Percentiles rank a stretch among this genome's conserved stretches.
Evolutionary conservation across 2,113 vertebrate genomes (phyloP).

Genomic region (Catharus minimus): DNA sequence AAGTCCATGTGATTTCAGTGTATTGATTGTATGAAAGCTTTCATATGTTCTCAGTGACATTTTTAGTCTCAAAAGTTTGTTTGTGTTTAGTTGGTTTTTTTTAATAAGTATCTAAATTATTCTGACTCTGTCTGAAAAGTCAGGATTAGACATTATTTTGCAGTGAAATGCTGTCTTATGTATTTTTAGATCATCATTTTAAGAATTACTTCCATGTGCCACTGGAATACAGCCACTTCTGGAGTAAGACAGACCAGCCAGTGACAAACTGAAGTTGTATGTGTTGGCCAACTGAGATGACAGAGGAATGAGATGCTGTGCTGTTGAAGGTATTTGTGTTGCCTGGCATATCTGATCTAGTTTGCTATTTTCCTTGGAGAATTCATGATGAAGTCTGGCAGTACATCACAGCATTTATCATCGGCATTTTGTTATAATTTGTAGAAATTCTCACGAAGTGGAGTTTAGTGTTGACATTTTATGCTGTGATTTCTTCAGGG

Average conservation of each 20-base stretch:
- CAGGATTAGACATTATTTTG: neutral
- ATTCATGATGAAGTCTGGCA: slow-evolving; percentile 31
- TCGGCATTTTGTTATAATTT: slow-evolving; percentile 35
- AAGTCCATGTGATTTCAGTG: neutral
- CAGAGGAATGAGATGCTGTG: neutral
- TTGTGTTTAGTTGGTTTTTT: neutral
- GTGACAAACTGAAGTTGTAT: neutral
- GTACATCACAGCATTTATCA: slow-evolving; percentile 26
- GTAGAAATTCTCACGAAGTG: slow-evolving; percentile 23
- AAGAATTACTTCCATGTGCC: neutral
- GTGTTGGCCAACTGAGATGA: neutral
- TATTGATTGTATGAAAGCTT: neutral
- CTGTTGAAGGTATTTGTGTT: slow-evolving; percentile 16
- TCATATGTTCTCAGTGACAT: neutral
- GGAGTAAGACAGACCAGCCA: neutral
- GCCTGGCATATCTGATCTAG: slow-evolving; percentile 12
- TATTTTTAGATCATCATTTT: neutral
- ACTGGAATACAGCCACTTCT: neutral
- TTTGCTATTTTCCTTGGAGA: slow-evolving; percentile 34
- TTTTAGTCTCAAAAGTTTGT: neutral
- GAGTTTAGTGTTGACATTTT: slow-evolving; percentile 20
- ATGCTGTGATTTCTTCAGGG: slow-evolving; percentile 18
- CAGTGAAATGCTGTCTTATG: neutral
- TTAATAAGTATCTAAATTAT: neutral
- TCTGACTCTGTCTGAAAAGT: neutral